Percentiles rank a stretch among this genome's conserved stretches.
These are phyloP conservation scores for Oreonectes daqikongensis DNA, from an alignment of 2,797 vertebrate genomes.

Conservation along the genomic window DNA sequence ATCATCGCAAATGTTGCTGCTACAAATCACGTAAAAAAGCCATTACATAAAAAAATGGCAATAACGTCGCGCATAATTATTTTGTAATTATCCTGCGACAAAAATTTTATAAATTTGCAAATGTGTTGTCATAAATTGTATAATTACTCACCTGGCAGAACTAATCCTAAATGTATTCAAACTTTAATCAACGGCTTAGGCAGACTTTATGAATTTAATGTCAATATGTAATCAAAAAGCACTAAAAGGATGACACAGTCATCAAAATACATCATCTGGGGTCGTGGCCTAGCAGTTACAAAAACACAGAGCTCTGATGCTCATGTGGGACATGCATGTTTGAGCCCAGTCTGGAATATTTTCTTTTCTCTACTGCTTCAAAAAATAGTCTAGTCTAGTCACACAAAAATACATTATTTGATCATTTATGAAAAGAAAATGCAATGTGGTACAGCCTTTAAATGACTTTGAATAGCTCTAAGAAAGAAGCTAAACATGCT, in stretches of 20 bases:
- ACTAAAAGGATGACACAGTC: not conserved
- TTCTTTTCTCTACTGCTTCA: no score
- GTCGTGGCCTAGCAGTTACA: not conserved
- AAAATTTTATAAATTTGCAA: not conserved
- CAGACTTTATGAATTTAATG: not conserved
- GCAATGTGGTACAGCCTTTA: no score
- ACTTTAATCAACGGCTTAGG: not conserved
- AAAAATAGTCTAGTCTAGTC: no score
- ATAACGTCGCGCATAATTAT: not conserved
- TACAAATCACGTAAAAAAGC: conserved; percentile 23
- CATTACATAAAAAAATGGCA: not conserved
- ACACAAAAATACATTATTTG: no score
- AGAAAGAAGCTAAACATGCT: not conserved
- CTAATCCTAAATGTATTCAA: not conserved
- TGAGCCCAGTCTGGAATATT: not conserved
- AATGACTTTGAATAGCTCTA: not conserved
- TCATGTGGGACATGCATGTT: not conserved
- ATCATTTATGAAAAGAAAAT: no score
- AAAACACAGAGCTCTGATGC: not conserved
- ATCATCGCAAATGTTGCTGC: conserved; percentile 59
- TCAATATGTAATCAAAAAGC: not conserved
- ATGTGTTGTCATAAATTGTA: not conserved
- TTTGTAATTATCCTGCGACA: not conserved
- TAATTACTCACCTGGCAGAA: not conserved
- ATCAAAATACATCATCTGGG: not conserved